These are phyloP conservation scores for Alectura lathami DNA, from an alignment of 2,113 vertebrate genomes.

Conservation along the genomic window DNA sequence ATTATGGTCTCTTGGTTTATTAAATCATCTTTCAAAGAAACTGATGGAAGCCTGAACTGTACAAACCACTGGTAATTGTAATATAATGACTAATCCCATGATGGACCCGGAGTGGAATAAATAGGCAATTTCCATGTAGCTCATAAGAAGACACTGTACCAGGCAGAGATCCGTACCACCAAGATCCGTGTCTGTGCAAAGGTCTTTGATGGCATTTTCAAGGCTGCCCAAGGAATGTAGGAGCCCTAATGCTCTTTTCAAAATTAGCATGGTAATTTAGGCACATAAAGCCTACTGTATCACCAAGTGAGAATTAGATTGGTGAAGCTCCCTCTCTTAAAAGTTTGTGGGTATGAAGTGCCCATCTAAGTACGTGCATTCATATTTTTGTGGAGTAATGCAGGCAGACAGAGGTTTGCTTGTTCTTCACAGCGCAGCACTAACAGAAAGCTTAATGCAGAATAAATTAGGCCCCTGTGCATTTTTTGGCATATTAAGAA, in stretches of 20 bases:
- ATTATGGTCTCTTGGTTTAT: not conserved
- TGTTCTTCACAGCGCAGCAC: not conserved
- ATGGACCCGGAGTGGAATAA: conserved; percentile 1
- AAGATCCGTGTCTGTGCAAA: not conserved
- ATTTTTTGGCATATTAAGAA: not conserved
- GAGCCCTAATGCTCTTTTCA: not conserved
- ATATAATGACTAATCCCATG: not conserved
- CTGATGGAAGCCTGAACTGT: not conserved
- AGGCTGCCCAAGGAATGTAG: not conserved
- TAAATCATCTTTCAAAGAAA: conserved; percentile 24
- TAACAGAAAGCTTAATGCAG: not conserved
- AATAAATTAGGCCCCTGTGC: not conserved
- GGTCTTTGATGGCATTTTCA: not conserved
- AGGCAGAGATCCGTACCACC: not conserved
- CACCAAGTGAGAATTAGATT: not conserved
- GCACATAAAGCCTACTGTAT: not conserved
- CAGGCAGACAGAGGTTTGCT: not conserved
- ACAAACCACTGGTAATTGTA: not conserved
- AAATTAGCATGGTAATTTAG: not conserved
- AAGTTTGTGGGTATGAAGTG: not conserved
- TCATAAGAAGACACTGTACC: not conserved
- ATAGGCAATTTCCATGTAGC: not conserved
- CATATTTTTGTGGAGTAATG: not conserved
- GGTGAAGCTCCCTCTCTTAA: not conserved
- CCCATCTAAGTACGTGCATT: not conserved